Base-by-base conservation (phyloP, 2,797 vertebrate species). In the Antrozous pallidus region DNA sequence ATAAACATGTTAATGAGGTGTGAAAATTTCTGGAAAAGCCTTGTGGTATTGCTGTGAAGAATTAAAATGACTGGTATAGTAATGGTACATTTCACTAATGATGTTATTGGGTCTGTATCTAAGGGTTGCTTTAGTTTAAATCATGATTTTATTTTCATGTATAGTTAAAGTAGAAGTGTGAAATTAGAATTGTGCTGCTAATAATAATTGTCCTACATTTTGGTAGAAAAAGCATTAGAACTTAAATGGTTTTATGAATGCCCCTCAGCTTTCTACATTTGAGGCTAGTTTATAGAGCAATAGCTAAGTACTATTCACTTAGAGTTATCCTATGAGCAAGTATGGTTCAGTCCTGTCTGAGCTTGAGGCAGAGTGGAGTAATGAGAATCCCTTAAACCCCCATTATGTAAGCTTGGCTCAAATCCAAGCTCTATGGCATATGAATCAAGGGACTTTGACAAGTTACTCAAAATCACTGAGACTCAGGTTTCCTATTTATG, bases 91-190 rank as follows among this genome's bases (percentile, higher is more conserved):
- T 54, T 74, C 51, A 90, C 16, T 70, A 71, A 93, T 42, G 42
- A 38, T 77, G 24, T 54, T 85, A 63, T 36, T 51, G 54, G 47
- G 24, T 88, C 3, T 13, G 24, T 73, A 73, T 8, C 5, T 36
- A 3, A 4, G 45, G 47, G 2, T 40, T 84, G 40, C 31, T 78
- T 75, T 89, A 24, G 69, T 94, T 84, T 47, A 16, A 92, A 79
- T 88, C 42, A 40, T 83, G 33, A 45, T 93, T 65, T 90, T 92
- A 45, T 58, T 92, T 80, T 58, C 70, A 61, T 47, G 61, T 33
- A 24, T 54, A 38, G 6, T 63, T 79, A 47, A 78, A 78, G 90
- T 84, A 81, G 33, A 94, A 89, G 67, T 73, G 42, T 2, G 8
- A 88, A 71, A 83, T 67, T 86, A 65, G 67, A 75, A 51, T 45